phyloP scores from a whole-genome alignment of 2,113 vertebrate genomes.

The Pomatorhinus ruficollis region DNA sequence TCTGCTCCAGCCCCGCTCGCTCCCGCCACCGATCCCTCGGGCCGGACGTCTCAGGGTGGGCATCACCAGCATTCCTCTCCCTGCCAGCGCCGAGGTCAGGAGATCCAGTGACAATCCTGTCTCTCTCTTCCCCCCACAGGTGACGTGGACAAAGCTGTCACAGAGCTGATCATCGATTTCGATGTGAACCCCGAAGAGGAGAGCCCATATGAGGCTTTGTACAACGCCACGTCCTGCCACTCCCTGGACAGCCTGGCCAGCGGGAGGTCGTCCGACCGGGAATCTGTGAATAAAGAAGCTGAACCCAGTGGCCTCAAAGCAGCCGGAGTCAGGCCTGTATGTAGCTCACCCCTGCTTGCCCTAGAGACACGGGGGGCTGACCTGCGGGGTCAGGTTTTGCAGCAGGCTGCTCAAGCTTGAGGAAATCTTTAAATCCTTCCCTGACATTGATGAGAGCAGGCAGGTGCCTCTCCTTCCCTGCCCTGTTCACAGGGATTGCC shows the following conservation, averaged over 20 bases:
- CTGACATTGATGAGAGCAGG: background rate
- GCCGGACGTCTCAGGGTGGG: slow-evolving; percentile 77
- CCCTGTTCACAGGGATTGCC: background rate
- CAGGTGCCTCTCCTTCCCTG: background rate
- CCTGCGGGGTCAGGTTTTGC: background rate
- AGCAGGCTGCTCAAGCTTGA: background rate
- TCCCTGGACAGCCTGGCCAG: slow-evolving; percentile 93
- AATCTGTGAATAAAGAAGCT: slow-evolving; percentile 81
- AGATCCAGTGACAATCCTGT: background rate
- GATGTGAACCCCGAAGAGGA: slow-evolving; percentile 82
- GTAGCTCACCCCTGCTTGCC: slow-evolving; percentile 26
- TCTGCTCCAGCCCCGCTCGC: background rate
- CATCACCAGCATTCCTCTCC: background rate
- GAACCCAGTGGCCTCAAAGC: slow-evolving; percentile 68
- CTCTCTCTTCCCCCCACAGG: slow-evolving; percentile 59
- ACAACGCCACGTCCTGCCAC: slow-evolving; percentile 92
- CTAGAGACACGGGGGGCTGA: background rate
- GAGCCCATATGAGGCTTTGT: slow-evolving; percentile 91
- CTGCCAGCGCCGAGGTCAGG: background rate
- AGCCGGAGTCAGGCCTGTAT: slow-evolving; percentile 72
- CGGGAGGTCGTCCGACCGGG: slow-evolving; percentile 89
- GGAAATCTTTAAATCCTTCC: background rate
- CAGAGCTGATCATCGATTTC: slow-evolving; percentile 82
- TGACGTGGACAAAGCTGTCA: slow-evolving; percentile 82
- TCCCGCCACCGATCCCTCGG: slow-evolving; percentile 24